Evolutionary conservation across 2,113 vertebrate genomes (phyloP).

Genomic region (Oreochromis aureus): DNA sequence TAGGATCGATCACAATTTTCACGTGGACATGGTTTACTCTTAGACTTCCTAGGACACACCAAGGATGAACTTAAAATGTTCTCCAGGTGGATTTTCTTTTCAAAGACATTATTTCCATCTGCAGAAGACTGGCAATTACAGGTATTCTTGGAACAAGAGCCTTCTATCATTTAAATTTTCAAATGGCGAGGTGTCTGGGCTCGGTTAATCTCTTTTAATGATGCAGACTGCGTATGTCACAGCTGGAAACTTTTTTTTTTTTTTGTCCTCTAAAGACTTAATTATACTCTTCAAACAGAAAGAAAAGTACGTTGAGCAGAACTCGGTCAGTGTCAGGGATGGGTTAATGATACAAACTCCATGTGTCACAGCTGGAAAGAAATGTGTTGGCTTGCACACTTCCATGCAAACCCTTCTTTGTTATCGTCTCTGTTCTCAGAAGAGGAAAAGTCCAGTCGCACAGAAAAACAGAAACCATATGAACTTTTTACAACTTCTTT

Average conservation of each 20-base stretch:
- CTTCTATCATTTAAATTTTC: not conserved
- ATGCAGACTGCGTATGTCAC: not conserved
- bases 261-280: not conserved
- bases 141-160: not conserved
- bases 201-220: not conserved
- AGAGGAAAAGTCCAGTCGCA: not conserved
- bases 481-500: not conserved
- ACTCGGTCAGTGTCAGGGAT: not conserved
- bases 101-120: not conserved
- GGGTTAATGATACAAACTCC: not conserved
- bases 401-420: not conserved
- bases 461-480: not conserved
- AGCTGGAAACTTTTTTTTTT: not conserved
- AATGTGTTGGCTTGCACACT: not conserved
- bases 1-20: not conserved
- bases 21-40: not conserved
- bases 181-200: not conserved
- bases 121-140: not conserved
- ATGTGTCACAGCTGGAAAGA: not conserved
- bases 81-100: not conserved
- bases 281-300: not conserved
- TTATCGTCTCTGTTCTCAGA: not conserved
- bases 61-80: conserved; percentile 1
- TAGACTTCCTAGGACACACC: not conserved
- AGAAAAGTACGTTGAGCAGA: not conserved